Evolutionary conservation across 2,888 invertebrate species (phyloP).

Genomic region (Xestobium rufovillosum): DNA sequence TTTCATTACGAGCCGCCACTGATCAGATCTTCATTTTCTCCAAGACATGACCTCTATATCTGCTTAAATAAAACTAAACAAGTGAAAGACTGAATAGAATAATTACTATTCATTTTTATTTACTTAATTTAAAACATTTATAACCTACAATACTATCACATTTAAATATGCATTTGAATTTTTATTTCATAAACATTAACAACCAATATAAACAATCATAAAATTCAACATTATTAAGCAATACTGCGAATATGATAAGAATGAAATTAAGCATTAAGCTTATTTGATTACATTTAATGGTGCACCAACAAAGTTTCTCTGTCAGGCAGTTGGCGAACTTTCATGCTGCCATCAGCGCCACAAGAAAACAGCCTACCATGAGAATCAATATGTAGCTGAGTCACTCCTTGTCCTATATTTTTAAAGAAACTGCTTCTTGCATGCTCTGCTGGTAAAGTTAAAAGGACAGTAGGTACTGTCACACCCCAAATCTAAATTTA

Average conservation of each 20-base stretch:
- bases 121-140: too few relatives aligned
- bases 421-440: slow-evolving; percentile 94
- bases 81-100: too few relatives aligned
- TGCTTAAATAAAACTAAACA: too few relatives aligned
- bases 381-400: slow-evolving; percentile 88
- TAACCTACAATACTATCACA: slow-evolving; percentile 1
- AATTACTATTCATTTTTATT: too few relatives aligned
- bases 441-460: slow-evolving; percentile 90
- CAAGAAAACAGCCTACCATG: slow-evolving; percentile 91
- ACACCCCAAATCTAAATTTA: slow-evolving; percentile 80
- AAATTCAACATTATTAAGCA: background rate
- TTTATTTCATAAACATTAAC: background rate
- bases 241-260: slow-evolving; percentile 1
- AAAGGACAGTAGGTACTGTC: slow-evolving; percentile 75
- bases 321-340: slow-evolving; percentile 88
- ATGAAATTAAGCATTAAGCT: background rate
- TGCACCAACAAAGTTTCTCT: slow-evolving; percentile 47
- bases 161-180: background rate
- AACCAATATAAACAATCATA: slow-evolving; percentile 1
- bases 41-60: too few relatives aligned
- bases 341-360: slow-evolving; percentile 98
- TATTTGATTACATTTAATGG: slow-evolving; percentile 20
- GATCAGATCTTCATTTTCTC: too few relatives aligned
- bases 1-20: too few relatives aligned
- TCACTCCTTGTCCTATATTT: slow-evolving; percentile 94